phyloP scores from a whole-genome alignment of 2,888 invertebrate genomes.

The Epinotia nisella region DNA sequence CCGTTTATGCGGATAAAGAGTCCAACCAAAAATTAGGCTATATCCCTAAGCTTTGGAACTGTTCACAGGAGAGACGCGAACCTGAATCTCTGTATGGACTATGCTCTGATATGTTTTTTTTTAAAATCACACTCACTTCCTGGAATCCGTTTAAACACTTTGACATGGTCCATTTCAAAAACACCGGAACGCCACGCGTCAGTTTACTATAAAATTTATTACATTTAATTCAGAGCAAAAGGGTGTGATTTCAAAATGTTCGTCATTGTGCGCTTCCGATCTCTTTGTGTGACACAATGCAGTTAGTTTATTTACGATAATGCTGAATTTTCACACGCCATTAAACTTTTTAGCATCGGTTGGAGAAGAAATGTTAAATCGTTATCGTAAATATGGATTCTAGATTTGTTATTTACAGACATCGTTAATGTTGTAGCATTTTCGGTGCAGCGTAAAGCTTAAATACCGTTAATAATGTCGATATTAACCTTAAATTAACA shows the following conservation, averaged over 20 bases:
- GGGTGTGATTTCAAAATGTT: constrained; percentile 44
- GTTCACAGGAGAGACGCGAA: no score
- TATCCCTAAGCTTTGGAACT: no score
- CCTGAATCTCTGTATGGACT: no score
- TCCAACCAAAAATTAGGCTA: no score
- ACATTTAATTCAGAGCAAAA: constrained; percentile 41
- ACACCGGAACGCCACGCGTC: constrained; percentile 37
- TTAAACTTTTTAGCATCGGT: constrained; percentile 39
- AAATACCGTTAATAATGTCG: no score
- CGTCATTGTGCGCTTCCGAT: constrained; percentile 29
- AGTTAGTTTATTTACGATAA: constrained; percentile 48
- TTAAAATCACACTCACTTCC: constrained; percentile 2
- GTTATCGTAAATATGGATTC: background rate
- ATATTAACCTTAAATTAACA: no score
- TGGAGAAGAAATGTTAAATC: constrained; percentile 12
- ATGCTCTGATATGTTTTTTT: background rate
- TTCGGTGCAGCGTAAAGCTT: no score
- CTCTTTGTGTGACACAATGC: constrained; percentile 40
- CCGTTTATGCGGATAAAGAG: no score
- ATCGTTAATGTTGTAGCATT: no score
- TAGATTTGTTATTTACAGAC: background rate
- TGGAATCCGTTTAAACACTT: constrained; percentile 21
- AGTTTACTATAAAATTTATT: constrained; percentile 37
- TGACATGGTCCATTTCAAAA: constrained; percentile 36
- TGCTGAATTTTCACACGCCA: constrained; percentile 45